Evolutionary conservation across 2,797 vertebrate genomes (phyloP).

Genomic region (Austrolebias charrua): DNA sequence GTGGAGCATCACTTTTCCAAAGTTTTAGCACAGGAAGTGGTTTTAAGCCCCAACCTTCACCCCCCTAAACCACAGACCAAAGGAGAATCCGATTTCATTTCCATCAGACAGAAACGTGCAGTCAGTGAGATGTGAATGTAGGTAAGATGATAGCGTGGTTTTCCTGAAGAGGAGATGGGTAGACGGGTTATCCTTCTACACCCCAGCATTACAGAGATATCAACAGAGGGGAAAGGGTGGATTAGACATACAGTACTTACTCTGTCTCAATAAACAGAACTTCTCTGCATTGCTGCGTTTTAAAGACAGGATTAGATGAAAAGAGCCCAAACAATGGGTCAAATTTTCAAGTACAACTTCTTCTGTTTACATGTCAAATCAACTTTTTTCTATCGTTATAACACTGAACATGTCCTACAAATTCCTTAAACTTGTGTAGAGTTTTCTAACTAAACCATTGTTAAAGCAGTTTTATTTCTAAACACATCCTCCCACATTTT

Average conservation of each 20-base stretch:
- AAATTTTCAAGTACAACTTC: not conserved
- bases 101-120: slow-evolving; percentile 36
- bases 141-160: slow-evolving; percentile 63
- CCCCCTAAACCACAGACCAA: slow-evolving; percentile 21
- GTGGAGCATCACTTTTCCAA: slow-evolving; percentile 17
- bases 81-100: slow-evolving; percentile 49
- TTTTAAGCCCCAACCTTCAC: slow-evolving; percentile 2
- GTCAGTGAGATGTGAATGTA: slow-evolving; percentile 38
- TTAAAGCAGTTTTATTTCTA: not conserved
- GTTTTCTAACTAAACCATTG: too few relatives aligned
- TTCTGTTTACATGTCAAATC: too few relatives aligned
- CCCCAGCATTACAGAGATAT: slow-evolving; percentile 48
- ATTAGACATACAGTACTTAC: slow-evolving; percentile 18
- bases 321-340: not conserved
- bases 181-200: slow-evolving; percentile 58
- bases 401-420: not conserved
- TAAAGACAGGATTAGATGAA: not conserved
- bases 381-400: not conserved
- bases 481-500: not conserved
- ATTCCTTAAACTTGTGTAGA: too few relatives aligned
- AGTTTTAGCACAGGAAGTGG: slow-evolving; percentile 42
- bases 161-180: slow-evolving; percentile 49
- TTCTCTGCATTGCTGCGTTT: not conserved
- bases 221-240: slow-evolving; percentile 32
- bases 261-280: not conserved